phyloP scores from a whole-genome alignment of 2,797 vertebrate genomes.

The Morus bassanus region DNA sequence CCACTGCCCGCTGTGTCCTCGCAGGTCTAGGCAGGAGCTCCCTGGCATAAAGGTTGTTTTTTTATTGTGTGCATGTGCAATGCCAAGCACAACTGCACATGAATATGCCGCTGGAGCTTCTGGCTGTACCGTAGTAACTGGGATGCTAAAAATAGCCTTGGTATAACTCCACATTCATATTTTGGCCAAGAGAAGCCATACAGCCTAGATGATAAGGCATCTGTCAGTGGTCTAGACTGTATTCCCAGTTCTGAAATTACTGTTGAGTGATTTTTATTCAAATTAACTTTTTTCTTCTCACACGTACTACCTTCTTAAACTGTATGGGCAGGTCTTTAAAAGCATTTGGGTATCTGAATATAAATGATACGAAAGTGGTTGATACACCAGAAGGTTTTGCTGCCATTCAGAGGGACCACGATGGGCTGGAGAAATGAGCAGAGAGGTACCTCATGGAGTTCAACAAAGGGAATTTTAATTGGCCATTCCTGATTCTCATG shows the following conservation, averaged over 20 bases:
- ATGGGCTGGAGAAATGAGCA: not conserved
- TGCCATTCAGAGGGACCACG: not conserved
- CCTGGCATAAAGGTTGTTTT: not conserved
- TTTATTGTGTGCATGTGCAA: accelerated
- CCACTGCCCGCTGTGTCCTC: not conserved
- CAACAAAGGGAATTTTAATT: not conserved
- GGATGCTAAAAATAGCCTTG: not conserved
- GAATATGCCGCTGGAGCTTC: not conserved
- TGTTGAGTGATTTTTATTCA: not conserved
- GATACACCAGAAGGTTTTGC: not conserved
- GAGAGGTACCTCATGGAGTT: not conserved
- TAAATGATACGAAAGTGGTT: accelerated
- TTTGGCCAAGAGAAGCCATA: not conserved
- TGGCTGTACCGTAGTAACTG: not conserved
- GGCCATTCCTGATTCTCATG: not conserved
- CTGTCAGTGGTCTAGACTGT: not conserved
- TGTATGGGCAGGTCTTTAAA: not conserved
- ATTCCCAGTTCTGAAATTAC: not conserved
- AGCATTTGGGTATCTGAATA: not conserved
- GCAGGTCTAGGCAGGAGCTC: not conserved
- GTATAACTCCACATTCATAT: not conserved
- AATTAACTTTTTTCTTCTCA: not conserved
- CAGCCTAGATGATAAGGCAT: not conserved
- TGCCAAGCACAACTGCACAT: not conserved
- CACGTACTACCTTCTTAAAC: not conserved